Evolutionary conservation across 2,888 invertebrate species (phyloP).

Genomic region (Capitulum mitella): DNA sequence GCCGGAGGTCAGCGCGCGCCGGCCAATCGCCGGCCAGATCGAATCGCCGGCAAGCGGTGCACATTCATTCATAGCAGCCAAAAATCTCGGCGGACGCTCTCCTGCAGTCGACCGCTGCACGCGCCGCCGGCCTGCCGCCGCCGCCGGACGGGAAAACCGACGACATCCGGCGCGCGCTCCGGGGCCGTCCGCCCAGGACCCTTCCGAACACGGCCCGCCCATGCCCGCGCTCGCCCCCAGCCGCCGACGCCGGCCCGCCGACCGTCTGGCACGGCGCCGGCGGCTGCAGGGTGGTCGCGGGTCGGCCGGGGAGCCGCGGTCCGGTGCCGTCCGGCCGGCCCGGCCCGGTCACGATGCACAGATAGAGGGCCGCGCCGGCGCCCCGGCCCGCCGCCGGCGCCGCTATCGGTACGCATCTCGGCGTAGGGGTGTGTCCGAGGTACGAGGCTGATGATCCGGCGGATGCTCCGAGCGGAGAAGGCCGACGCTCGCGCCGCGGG

Average conservation of each 20-base stretch:
- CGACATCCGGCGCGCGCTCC: too few species aligned
- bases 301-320: too few species aligned
- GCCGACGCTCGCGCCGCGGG: too few species aligned
- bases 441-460: background rate
- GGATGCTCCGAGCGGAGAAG: too few species aligned
- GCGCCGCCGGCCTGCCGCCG: background rate
- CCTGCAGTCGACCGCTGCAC: background rate
- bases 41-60: background rate
- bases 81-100: background rate
- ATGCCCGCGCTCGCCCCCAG: too few species aligned
- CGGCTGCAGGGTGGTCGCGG: too few species aligned
- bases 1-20: slow-evolving; percentile 14
- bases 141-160: background rate
- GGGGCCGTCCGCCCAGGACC: too few species aligned
- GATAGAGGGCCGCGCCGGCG: background rate
- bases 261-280: too few species aligned
- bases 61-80: slow-evolving; percentile 17
- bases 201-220: too few species aligned
- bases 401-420: background rate
- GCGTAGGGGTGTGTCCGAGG: background rate
- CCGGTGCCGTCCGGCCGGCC: too few species aligned
- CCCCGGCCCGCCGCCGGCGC: background rate
- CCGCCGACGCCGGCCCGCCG: background rate
- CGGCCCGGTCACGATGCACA: too few species aligned
- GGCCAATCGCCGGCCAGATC: slow-evolving; percentile 2